These are phyloP conservation scores for Venustaconcha ellipsiformis DNA, from an alignment of 1,140 invertebrate genomes.

Conservation along the genomic window DNA sequence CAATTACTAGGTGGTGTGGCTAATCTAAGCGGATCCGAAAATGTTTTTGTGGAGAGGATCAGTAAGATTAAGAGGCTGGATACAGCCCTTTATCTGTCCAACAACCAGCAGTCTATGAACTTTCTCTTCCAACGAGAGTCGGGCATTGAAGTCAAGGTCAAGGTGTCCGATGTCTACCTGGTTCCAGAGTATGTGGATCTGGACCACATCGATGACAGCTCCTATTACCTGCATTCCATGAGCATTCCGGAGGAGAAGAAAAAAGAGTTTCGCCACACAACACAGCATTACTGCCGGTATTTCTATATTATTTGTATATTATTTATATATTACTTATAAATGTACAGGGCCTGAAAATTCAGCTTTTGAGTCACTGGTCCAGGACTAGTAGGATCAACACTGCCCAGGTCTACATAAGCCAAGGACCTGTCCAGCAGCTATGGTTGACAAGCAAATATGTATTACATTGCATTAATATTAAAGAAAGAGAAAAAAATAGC, in stretches of 20 bases:
- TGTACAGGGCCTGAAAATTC: too few species aligned
- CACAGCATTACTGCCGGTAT: constrained; percentile 45
- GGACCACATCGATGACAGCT: constrained; percentile 42
- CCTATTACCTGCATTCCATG: constrained; percentile 30
- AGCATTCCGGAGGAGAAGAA: constrained; percentile 33
- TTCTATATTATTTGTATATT: not conserved
- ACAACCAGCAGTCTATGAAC: constrained; percentile 54
- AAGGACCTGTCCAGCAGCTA: too few species aligned
- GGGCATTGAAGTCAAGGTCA: constrained; percentile 52
- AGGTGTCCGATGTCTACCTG: constrained; percentile 47
- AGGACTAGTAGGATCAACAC: too few species aligned
- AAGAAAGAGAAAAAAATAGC: too few species aligned
- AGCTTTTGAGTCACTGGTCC: too few species aligned
- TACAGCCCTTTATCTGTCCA: constrained; percentile 48
- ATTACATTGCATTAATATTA: too few species aligned
- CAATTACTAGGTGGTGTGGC: too few species aligned
- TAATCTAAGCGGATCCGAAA: constrained; percentile 37
- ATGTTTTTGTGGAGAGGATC: constrained; percentile 52
- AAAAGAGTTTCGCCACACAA: constrained; percentile 22
- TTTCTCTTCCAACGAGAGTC: constrained; percentile 39
- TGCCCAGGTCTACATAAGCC: too few species aligned
- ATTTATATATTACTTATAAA: too few species aligned
- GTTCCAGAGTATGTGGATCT: constrained; percentile 55
- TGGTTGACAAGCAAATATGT: too few species aligned
- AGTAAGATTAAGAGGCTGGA: constrained; percentile 45